Base-by-base conservation (phyloP, 2,888 invertebrate genomes). In the Uropetala carovei region DNA sequence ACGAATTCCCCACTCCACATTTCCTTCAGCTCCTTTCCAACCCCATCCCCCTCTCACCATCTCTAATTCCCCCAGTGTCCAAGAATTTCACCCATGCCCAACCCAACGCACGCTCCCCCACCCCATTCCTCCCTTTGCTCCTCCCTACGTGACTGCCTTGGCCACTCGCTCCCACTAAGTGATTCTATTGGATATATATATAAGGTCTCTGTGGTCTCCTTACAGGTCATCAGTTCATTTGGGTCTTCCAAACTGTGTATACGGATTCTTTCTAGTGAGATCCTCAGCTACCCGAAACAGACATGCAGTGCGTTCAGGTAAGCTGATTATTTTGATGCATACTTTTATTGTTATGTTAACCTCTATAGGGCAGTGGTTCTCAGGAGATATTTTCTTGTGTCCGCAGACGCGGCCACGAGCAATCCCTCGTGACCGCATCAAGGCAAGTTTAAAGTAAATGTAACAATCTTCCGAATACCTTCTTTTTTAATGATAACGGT, bases 251-350 rank as follows among this genome's bases (percentile, higher is more conserved):
- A 58, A 56, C 30, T 5, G 89, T 89, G 89, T 13, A 60, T 27
- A 60, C 59, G 58, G 30, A 30, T 27, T 16, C 30, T 14, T 43
- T 43, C 30, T 59, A 58, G 22, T 58, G 13, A 56, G 43, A n/a
- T 57, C 64, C 8, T 56, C 56, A 18, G n/a, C 57, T 18, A 43
- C 60, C n/a, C 60, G 27, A 22, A 30, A 14, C n/a, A 27, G 64
- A n/a, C 43, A 89, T 89, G 89, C 89, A 89, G 89, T 56, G 64
- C 68, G 30, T 68, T 16, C 89, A 89, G 64, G 89, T 89, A 64
- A 43, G 43, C 43, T 43, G 43, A 43, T 43, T 43, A 3, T 43
- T 43, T 5, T 43, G 3, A 43, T 5, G 43, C 43, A 43, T 43
- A 43, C 5, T 43, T 43, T 43, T 43, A 43, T 43, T 43, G 43